Percentiles rank a stretch among this genome's conserved stretches.
phyloP scores from a whole-genome alignment of 2,113 vertebrate species.

The Xenopus tropicalis region DNA sequence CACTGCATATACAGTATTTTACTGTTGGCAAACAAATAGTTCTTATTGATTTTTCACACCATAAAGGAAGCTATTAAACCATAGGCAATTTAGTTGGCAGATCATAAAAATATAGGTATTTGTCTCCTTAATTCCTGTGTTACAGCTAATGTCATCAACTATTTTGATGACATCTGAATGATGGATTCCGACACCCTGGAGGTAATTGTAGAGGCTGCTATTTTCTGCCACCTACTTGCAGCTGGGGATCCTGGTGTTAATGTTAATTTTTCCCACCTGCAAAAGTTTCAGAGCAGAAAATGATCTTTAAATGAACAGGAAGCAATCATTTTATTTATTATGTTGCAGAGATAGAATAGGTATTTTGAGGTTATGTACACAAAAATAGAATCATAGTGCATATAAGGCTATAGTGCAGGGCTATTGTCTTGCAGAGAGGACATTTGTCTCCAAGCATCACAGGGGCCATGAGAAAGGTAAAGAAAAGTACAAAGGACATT shows the following conservation, averaged over 20 bases:
- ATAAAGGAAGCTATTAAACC: too few relatives aligned
- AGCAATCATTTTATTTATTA: constrained; percentile 72
- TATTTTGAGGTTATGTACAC: constrained; percentile 44
- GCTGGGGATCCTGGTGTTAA: neutral
- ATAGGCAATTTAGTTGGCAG: constrained; percentile 11
- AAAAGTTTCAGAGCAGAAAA: constrained; percentile 56
- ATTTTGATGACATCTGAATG: neutral
- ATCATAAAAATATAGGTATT: constrained; percentile 5
- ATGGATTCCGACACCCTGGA: constrained; percentile 4
- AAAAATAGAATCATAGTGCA: constrained; percentile 40
- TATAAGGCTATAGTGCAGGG: too few relatives aligned
- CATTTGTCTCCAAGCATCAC: too few relatives aligned
- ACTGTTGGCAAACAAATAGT: too few relatives aligned
- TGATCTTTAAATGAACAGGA: constrained; percentile 69
- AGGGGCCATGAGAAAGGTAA: too few relatives aligned
- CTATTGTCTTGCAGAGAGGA: too few relatives aligned
- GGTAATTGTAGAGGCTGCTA: constrained; percentile 9
- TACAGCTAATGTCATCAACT: constrained; percentile 21
- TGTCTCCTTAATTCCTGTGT: constrained; percentile 11
- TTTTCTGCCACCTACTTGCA: neutral
- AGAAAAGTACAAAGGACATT: too few relatives aligned
- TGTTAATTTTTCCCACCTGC: neutral
- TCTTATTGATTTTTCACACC: too few relatives aligned
- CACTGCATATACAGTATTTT: too few relatives aligned
- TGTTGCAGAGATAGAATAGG: constrained; percentile 63